These are phyloP conservation scores for Centroberyx gerrardi DNA, from an alignment of 2,797 vertebrate species.

Conservation along the genomic window DNA sequence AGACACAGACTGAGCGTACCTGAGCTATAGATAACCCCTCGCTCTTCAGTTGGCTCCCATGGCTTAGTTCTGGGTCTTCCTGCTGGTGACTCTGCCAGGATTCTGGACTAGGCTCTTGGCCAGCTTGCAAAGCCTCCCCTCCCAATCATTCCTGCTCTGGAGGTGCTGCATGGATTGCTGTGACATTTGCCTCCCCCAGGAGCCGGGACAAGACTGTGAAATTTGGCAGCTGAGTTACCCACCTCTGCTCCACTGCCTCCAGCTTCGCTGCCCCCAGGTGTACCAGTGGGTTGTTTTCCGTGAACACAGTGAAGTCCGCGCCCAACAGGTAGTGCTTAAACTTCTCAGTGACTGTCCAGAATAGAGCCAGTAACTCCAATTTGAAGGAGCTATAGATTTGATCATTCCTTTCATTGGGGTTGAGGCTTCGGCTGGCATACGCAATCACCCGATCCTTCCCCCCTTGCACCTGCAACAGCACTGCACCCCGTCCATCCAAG, in stretches of 20 bases:
- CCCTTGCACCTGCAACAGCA: background rate
- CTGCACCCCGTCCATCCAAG: background rate
- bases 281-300: background rate
- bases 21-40: too few relatives aligned
- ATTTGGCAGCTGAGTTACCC: background rate
- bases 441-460: background rate
- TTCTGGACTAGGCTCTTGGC: too few relatives aligned
- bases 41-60: too few relatives aligned
- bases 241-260: background rate
- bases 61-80: background rate
- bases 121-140: too few relatives aligned
- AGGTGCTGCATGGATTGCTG: too few relatives aligned
- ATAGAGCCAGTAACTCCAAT: background rate
- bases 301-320: background rate
- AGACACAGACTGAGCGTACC: background rate
- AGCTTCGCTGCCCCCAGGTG: background rate
- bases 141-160: too few relatives aligned
- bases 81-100: too few relatives aligned
- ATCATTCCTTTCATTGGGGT: background rate
- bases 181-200: too few relatives aligned
- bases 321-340: conserved; percentile 3
- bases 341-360: background rate
- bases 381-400: conserved; percentile 2
- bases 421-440: background rate
- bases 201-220: too few relatives aligned